Conservation (phyloP, 2,888 invertebrate genomes). For the Amaurobius ferox region DNA sequence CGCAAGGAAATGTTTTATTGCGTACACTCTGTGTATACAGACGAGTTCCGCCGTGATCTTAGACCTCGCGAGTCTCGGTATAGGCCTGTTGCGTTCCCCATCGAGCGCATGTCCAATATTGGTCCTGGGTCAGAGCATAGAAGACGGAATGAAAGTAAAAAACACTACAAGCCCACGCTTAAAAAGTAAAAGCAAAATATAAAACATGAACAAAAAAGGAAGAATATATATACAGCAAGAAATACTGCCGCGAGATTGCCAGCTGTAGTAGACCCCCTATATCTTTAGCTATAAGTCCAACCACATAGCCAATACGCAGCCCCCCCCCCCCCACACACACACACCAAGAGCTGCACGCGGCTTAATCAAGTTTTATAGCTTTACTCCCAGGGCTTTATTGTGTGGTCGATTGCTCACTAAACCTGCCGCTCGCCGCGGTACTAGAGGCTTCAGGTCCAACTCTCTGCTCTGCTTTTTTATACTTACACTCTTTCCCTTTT, state of each 20-base stretch:
- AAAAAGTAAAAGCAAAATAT: background rate
- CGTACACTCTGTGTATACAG: too few relatives aligned
- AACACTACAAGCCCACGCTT: background rate
- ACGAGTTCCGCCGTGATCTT: too few relatives aligned
- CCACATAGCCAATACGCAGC: slow-evolving; percentile 49
- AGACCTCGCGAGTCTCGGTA: too few relatives aligned
- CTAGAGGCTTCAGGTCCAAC: slow-evolving; percentile 18
- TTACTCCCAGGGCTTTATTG: slow-evolving; percentile 72
- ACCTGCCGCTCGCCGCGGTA: slow-evolving; percentile 50
- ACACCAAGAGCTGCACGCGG: slow-evolving; percentile 46
- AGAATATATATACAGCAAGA: slow-evolving; percentile 26
- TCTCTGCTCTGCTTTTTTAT: slow-evolving; percentile 52
- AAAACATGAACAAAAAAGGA: background rate
- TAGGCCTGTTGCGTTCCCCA: too few relatives aligned
- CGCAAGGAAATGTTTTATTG: too few relatives aligned
- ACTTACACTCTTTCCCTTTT: slow-evolving; percentile 56
- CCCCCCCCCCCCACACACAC: slow-evolving; percentile 3
- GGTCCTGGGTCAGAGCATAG: background rate
- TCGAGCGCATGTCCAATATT: background rate
- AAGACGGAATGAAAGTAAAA: too few relatives aligned
- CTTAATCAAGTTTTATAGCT: slow-evolving; percentile 72
- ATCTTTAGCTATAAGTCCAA: slow-evolving; percentile 51
- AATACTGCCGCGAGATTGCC: slow-evolving; percentile 48
- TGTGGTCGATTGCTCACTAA: slow-evolving; percentile 71
- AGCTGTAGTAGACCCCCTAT: slow-evolving; percentile 32